phyloP scores from a whole-genome alignment of 1,140 invertebrate species.

The Sarcophaga bullata region DNA sequence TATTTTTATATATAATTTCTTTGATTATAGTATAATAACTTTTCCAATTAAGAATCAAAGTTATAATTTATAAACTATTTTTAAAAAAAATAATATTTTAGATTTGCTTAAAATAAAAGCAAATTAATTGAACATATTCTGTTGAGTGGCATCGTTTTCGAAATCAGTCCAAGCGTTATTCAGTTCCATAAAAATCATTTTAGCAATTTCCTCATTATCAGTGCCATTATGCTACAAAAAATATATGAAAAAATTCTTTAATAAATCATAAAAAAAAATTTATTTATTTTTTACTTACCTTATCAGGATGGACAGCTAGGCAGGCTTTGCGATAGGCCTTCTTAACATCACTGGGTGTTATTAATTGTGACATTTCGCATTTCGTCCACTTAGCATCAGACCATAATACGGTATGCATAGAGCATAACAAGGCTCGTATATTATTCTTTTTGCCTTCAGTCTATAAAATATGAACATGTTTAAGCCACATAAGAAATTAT shows the following conservation, averaged over 20 bases:
- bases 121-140: conserved; percentile 76
- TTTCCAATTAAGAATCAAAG: not conserved
- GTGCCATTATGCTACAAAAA: conserved; percentile 87
- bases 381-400: conserved; percentile 91
- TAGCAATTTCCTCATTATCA: conserved; percentile 90
- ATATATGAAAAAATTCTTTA: not conserved
- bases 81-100: not conserved
- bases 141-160: conserved; percentile 88
- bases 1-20: not conserved
- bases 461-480: conserved; percentile 66
- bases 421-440: conserved; percentile 93
- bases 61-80: not conserved
- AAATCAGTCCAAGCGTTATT: conserved; percentile 99
- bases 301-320: conserved; percentile 97
- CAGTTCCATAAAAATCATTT: conserved; percentile 98
- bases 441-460: conserved; percentile 96
- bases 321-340: conserved; percentile 96
- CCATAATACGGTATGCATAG: conserved; percentile 95
- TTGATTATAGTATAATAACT: not conserved
- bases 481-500: not conserved
- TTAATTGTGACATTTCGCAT: conserved; percentile 93
- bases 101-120: not conserved
- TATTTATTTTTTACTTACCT: conserved; percentile 73
- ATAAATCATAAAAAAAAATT: not conserved
- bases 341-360: conserved; percentile 91